These are phyloP conservation scores for Maniola hyperantus DNA, from an alignment of 2,888 invertebrate genomes.

Conservation along the genomic window DNA sequence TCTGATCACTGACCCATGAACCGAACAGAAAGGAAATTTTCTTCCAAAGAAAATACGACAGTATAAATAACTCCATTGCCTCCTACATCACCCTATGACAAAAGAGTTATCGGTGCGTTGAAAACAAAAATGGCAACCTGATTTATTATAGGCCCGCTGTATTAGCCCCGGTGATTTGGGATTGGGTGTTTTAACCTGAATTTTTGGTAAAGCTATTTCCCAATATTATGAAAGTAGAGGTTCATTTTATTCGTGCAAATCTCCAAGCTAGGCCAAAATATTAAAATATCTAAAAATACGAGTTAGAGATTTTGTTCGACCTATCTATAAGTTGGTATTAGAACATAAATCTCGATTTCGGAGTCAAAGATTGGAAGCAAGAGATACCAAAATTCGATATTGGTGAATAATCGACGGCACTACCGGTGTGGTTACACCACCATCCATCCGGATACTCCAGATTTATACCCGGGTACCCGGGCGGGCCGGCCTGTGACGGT, in stretches of 20 bases:
- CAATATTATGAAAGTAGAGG: background rate
- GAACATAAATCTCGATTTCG: conserved; percentile 45
- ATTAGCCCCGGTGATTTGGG: conserved; percentile 63
- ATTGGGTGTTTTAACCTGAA: conserved; percentile 28
- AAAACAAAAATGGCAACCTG: conserved; percentile 82
- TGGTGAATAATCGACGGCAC: conserved; percentile 82
- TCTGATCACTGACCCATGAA: conserved; percentile 82
- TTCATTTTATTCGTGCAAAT: no score
- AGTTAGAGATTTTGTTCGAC: background rate
- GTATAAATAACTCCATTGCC: conserved; percentile 82
- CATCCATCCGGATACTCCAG: conserved; percentile 76
- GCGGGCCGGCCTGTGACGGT: conserved; percentile 42
- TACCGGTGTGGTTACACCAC: conserved; percentile 73
- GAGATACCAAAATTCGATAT: conserved; percentile 82
- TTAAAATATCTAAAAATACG: background rate
- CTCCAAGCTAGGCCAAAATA: background rate
- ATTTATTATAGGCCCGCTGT: conserved; percentile 68
- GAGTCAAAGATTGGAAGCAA: conserved; percentile 79
- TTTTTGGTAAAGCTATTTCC: conserved; percentile 4
- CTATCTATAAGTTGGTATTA: background rate
- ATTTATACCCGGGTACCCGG: conserved; percentile 71
- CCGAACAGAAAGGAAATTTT: conserved; percentile 81
- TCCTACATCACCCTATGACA: conserved; percentile 82
- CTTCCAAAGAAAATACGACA: conserved; percentile 79
- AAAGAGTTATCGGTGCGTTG: conserved; percentile 83